phyloP scores from a whole-genome alignment of 2,797 vertebrate species.

The Galaxias olidus region DNA sequence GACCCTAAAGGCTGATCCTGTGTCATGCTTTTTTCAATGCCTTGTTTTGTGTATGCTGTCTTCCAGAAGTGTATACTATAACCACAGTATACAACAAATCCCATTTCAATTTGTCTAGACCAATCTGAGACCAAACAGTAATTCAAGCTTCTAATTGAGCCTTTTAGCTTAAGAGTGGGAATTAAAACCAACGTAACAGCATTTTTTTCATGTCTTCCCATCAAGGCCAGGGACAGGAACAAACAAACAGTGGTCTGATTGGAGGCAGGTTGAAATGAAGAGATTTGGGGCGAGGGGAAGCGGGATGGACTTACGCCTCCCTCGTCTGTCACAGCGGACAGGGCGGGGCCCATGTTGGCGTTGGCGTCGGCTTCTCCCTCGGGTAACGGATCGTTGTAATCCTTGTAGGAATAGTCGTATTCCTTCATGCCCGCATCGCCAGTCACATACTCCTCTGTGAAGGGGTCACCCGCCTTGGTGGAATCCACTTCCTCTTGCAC shows the following conservation, averaged over 20 bases:
- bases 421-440: constrained; percentile 76
- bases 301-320: constrained; percentile 87
- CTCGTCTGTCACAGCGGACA: constrained; percentile 85
- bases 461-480: constrained; percentile 70
- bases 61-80: constrained; percentile 16
- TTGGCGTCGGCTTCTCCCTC: constrained; percentile 73
- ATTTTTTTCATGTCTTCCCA: background rate
- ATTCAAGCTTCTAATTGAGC: too few relatives aligned
- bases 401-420: constrained; percentile 89
- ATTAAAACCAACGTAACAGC: background rate
- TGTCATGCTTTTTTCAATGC: constrained; percentile 32
- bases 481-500: constrained; percentile 66
- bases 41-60: constrained; percentile 26
- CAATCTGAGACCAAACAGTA: too few relatives aligned
- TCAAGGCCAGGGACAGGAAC: constrained; percentile 26
- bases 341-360: constrained; percentile 81
- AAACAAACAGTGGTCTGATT: too few relatives aligned
- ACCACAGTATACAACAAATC: constrained; percentile 38
- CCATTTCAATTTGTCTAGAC: too few relatives aligned
- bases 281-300: constrained; percentile 39
- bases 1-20: constrained; percentile 15
- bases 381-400: constrained; percentile 79
- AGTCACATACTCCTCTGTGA: constrained; percentile 80
- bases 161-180: too few relatives aligned
- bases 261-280: constrained; percentile 65